Evolutionary conservation across 2,113 vertebrate species (phyloP), one percentile per base, ranked within the genome.

Genomic region (Mesoclemmys tuberculata): DNA sequence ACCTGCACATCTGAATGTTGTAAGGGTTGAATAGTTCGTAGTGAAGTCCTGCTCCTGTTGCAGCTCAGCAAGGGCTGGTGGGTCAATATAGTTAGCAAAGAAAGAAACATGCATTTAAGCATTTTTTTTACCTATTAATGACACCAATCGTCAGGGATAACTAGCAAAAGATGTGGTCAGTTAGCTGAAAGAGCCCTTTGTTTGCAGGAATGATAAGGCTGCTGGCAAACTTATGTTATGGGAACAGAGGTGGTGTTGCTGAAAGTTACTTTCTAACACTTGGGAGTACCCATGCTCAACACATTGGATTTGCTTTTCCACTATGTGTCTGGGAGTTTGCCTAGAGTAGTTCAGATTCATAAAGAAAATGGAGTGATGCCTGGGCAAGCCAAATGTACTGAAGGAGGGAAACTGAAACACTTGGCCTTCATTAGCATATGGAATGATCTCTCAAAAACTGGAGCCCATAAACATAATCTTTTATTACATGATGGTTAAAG

Each of bases 181-280:
- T 93, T 84, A 94, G 90, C 87, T 89, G 58, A 97, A 87, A 84
- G 79, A 26, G 90, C 96, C 95, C 84, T 89, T 95, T 97, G 92
- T 95, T 92, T 95, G 93, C 94, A 85, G 80, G 82, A 93, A 87
- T 1, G 86, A 96, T 96, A 96, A 96, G 91, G 89, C 81, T 93
- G 96, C 91, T 97, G 96, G 97, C 93, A 95, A 91, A 88, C 82
- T 80, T 89, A 90, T 92, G 81, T 97, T 97, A 97, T 93, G 55
- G 95, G 97, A 97, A 97, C 16, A 94, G 94, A 97, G 94, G 82
- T 93, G 95, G 81, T 84, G 88, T n/a, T 80, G 68, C 91, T 96
- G 96, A 96, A 46, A 86, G 94, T 97, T 94, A 97, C 95, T 97
- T 97, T 97, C 97, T 97, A 75, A 61, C 87, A 24, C 77, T 90